Base-by-base conservation (phyloP, 2,113 vertebrate genomes). In the zebrafish (Danio rerio) region DNA sequence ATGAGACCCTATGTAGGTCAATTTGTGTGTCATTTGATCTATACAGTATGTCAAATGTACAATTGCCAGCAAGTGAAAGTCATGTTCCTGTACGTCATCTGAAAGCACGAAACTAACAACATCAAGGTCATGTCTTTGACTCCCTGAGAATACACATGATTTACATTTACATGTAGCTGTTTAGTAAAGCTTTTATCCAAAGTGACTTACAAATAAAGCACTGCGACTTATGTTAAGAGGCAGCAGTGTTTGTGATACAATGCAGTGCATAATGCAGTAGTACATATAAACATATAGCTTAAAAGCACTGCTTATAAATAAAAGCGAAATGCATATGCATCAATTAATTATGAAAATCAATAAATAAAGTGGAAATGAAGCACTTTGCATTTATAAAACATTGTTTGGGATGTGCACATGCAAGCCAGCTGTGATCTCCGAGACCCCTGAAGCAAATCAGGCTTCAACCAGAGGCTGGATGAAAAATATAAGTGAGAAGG, bases 181-280 rank as follows among this genome's bases (percentile, higher is more conserved):
- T 71, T 52, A 71, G 69, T 50, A 71, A 18, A 31, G 69, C 49
- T 31, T 52, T 52, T 71, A 52, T 52, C 12, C 20, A 71, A 71
- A 71, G 66, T 9, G 3, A 20, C n/a, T 70, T 15, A 9, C 47
- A 70, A 70, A 70, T 70, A 70, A 70, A 70, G 18, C 7, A 71
- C 69, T 13, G 7, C 69, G 21, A 53, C 52, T 31, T 52, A 21
- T 52, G 69, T 2, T 47, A 69, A 69, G 16, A 47, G 49, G 10
- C 69, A 52, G 49, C 12, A 31, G 50, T 71, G 69, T 50, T 52
- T 16, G 6, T 9, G 43, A 5, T 52, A 52, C 69, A 52, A 52
- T 15, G 20, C 18, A 0, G 10, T 69, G n/a, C 66, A 49, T 10
- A 20, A 10, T 69, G 65, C 65, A 18, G 43, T 50, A 31, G 12